Evolutionary conservation across 1,140 invertebrate genomes (phyloP).

Genomic region (Scaptomyza montana): DNA sequence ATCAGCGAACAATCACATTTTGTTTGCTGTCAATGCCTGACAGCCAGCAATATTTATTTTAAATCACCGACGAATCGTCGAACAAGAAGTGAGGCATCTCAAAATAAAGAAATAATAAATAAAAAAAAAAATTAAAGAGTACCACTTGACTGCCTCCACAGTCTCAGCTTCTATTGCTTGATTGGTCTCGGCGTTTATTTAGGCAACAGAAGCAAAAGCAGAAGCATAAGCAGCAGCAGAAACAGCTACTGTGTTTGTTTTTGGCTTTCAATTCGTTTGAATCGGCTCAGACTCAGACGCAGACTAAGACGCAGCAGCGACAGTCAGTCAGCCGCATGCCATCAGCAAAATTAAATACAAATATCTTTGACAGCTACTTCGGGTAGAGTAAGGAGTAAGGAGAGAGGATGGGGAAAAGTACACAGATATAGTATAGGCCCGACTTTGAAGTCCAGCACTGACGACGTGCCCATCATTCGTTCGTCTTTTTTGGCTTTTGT

Average conservation of each 20-base stretch:
- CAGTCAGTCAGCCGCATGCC: constrained; percentile 56
- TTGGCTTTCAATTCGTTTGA: constrained; percentile 69
- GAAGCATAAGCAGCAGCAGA: constrained; percentile 20
- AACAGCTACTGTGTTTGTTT: constrained; percentile 77
- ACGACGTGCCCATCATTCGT: constrained; percentile 40
- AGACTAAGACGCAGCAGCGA: constrained; percentile 38
- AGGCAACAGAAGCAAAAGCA: constrained; percentile 31
- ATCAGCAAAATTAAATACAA: constrained; percentile 74
- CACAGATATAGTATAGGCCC: constrained; percentile 16
- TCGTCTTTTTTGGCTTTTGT: constrained; percentile 43
- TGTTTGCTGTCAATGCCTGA: constrained; percentile 76
- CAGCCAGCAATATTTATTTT: constrained; percentile 82
- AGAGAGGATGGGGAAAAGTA: not conserved
- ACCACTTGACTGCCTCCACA: not conserved
- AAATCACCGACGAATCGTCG: constrained; percentile 60
- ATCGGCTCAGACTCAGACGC: constrained; percentile 38
- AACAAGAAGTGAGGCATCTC: constrained; percentile 22
- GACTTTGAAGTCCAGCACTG: constrained; percentile 71
- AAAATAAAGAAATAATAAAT: constrained; percentile 10
- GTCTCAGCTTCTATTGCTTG: constrained; percentile 40
- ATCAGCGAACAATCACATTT: constrained; percentile 81
- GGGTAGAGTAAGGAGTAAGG: constrained; percentile 1
- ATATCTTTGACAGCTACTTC: constrained; percentile 77
- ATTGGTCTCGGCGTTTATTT: constrained; percentile 68
- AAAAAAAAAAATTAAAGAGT: not conserved